These are phyloP conservation scores for Oryzias dopingdopingensis DNA, from an alignment of 2,797 vertebrate species.

Conservation along the genomic window DNA sequence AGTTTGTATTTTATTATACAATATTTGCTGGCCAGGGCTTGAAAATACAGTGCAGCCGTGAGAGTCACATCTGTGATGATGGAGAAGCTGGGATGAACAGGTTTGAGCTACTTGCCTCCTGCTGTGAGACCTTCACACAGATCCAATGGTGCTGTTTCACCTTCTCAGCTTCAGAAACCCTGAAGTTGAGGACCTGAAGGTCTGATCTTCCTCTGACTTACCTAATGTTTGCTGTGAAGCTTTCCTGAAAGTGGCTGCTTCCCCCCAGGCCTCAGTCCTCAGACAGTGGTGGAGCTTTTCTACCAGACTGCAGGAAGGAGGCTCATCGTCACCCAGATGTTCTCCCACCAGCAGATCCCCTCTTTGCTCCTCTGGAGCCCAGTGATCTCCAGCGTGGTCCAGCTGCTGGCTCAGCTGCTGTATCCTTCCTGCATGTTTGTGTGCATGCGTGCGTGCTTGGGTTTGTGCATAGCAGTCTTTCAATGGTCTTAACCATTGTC, in stretches of 20 bases:
- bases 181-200: not conserved
- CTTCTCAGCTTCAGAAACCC: no score
- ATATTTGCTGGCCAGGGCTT: no score
- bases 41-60: no score
- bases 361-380: conserved; percentile 84
- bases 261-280: conserved; percentile 80
- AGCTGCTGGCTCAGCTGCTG: conserved; percentile 87
- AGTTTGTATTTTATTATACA: no score
- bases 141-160: no score
- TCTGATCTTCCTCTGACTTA: no score
- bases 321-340: conserved; percentile 83
- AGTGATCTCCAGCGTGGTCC: conserved; percentile 80
- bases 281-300: conserved; percentile 92
- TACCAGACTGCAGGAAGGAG: conserved; percentile 88
- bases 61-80: no score
- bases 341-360: conserved; percentile 70
- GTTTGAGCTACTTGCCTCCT: no score
- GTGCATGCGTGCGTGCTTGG: not conserved
- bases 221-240: no score
- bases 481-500: conserved; percentile 32
- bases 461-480: not conserved
- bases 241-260: not conserved
- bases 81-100: no score
- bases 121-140: no score
- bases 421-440: conserved; percentile 75